phyloP scores from a whole-genome alignment of 2,888 invertebrate genomes.

The Trisateles emortualis region DNA sequence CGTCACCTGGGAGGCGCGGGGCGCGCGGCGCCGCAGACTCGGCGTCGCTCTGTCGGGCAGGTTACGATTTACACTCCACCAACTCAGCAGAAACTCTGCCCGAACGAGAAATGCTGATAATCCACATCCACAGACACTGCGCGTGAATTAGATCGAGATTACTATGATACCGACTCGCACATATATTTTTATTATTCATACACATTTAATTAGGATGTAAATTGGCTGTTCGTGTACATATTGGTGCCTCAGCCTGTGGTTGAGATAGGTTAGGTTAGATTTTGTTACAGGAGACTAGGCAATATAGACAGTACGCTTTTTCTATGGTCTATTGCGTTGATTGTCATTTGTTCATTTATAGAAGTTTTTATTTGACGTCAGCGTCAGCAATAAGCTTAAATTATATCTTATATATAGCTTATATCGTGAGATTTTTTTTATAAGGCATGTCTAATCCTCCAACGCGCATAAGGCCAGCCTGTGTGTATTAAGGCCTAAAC shows the following conservation, averaged over 20 bases:
- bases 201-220: constrained; percentile 67
- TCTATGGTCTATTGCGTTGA: no score
- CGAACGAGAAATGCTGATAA: constrained; percentile 83
- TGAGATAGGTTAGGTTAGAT: background rate
- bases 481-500: no score
- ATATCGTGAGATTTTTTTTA: no score
- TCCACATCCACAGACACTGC: constrained; percentile 76
- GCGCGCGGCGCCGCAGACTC: constrained; percentile 62
- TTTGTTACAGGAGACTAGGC: no score
- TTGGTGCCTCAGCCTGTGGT: constrained; percentile 10
- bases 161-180: constrained; percentile 66
- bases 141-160: constrained; percentile 84
- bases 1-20: constrained; percentile 80
- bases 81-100: constrained; percentile 84
- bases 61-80: constrained; percentile 87
- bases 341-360: no score
- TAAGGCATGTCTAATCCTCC: no score
- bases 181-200: constrained; percentile 68
- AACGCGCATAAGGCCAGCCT: no score
- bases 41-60: constrained; percentile 85
- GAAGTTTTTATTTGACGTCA: no score
- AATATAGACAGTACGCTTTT: no score
- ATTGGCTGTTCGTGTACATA: constrained; percentile 42
- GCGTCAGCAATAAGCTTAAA: no score
- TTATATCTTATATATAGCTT: no score